Evolutionary conservation across 2,888 invertebrate species (phyloP), one percentile per base, ranked within the genome.

Genomic region (Chrysina gloriosa): DNA sequence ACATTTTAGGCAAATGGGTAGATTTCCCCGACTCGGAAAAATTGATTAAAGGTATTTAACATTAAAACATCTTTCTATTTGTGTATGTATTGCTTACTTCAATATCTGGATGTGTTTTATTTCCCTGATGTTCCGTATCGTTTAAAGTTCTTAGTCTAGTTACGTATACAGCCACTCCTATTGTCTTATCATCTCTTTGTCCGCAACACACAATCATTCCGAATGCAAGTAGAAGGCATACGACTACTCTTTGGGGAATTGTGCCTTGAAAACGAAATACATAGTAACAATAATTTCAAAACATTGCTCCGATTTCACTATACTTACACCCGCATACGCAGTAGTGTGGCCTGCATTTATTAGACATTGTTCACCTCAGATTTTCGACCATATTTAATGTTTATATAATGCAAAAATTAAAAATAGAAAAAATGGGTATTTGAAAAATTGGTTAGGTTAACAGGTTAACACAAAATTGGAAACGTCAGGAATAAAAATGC

Each of bases 251-350:
- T 21, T 54, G 54, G 1, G 54, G 54, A n/a, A 54, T 2, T 54
- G 9, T 19, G 9, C 7, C 34, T 19, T 16, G 3, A 54, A 6
- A 9, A 4, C 0, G 7, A 34, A 16, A 6, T 54, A 21, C 7
- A 19, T 19, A 36, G 9, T n/a, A 9, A n/a, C n/a, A 4, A 36
- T 36, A 36, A 36, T 5, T n/a, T n/a, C n/a, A n/a, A 36, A 4
- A 11, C 4, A n/a, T 3, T n/a, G n/a, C n/a, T n/a, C n/a, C n/a
- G n/a, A n/a, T 36, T 36, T 36, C 2, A 36, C n/a, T 3, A 2
- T 54, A 54, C 54, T 34, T 9, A 54, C 54, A 31, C 9, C 54
- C 54, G 11, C 54, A 34, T 16, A 54, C 21, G 31, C 34, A 54
- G 25, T 34, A 54, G 4, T 9, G 9, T 31, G 54, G 54, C n/a